A percentile compares a stretch with the other conserved stretches of the same genome.
These are phyloP conservation scores for Caenorhabditis panamensis DNA, from an alignment of 2,888 invertebrate genomes.

Conservation along the genomic window DNA sequence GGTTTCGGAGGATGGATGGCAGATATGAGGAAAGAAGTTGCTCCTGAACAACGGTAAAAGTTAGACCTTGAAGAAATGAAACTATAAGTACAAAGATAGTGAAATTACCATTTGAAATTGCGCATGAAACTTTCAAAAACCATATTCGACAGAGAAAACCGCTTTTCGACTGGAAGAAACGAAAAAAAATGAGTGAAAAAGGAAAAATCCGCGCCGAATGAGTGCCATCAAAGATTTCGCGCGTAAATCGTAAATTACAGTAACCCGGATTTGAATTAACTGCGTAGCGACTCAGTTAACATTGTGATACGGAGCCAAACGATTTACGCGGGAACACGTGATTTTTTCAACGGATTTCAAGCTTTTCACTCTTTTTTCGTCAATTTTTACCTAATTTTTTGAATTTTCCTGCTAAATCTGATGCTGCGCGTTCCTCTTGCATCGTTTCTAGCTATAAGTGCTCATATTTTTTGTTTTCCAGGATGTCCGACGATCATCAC, in stretches of 20 bases:
- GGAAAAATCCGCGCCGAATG: neutral
- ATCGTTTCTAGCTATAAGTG: neutral
- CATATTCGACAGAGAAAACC: neutral
- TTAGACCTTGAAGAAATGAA: no score
- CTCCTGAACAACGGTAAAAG: neutral
- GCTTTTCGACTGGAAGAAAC: neutral
- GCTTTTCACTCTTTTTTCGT: neutral
- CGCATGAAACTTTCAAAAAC: neutral
- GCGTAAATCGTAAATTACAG: neutral
- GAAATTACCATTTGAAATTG: no score
- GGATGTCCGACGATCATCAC: slow-evolving; percentile 78
- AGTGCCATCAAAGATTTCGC: no score
- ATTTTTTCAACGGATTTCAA: slow-evolving; percentile 2
- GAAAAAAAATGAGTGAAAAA: neutral
- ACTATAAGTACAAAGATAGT: no score
- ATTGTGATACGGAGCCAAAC: slow-evolving; percentile 40
- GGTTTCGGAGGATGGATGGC: slow-evolving; percentile 42
- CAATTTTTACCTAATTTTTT: neutral
- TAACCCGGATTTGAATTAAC: slow-evolving; percentile 7
- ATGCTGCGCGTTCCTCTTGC: neutral
- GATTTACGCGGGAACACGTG: neutral
- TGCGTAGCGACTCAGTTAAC: slow-evolving; percentile 42
- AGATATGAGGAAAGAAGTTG: slow-evolving; percentile 6
- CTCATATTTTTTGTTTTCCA: slow-evolving; percentile 23
- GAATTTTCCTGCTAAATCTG: neutral